Conservation (phyloP, 2,113 vertebrate genomes). For the Mirza zaza region DNA sequence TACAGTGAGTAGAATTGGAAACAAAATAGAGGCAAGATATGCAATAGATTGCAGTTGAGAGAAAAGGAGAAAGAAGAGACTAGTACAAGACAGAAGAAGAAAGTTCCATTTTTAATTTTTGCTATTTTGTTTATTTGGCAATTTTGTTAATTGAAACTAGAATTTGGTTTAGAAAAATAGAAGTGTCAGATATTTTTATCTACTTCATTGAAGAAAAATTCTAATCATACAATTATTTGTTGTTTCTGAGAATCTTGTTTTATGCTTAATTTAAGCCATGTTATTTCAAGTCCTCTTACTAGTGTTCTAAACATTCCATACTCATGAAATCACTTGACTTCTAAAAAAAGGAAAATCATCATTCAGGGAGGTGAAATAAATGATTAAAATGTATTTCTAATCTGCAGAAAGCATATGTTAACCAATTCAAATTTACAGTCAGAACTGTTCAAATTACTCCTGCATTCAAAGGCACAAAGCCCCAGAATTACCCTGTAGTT, state of each 20-base stretch:
- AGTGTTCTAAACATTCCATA: conserved; percentile 25
- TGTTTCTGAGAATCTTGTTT: neutral
- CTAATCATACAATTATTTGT: neutral
- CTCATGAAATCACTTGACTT: conserved; percentile 56
- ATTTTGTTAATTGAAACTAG: neutral
- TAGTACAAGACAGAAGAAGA: neutral
- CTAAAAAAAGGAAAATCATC: conserved; percentile 18
- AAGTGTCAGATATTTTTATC: neutral
- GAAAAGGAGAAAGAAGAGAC: neutral
- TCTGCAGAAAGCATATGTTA: conserved; percentile 60
- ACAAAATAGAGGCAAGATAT: neutral
- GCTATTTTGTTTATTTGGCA: neutral
- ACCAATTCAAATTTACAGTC: conserved; percentile 59
- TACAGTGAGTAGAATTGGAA: neutral
- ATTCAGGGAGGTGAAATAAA: conserved; percentile 32
- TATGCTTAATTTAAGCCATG: conserved; percentile 44
- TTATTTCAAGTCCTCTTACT: conserved; percentile 20
- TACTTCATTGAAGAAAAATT: conserved; percentile 25
- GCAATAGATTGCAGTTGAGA: neutral
- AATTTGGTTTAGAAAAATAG: conserved; percentile 25
- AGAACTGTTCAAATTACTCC: conserved; percentile 42
- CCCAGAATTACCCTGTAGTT: conserved; percentile 44
- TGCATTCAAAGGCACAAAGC: conserved; percentile 42
- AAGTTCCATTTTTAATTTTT: neutral
- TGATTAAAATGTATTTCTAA: conserved; percentile 29